Percentiles rank a stretch among this genome's conserved stretches.
Evolutionary conservation across 2,113 vertebrate genomes (phyloP).

Genomic region (Dasyurus viverrinus): DNA sequence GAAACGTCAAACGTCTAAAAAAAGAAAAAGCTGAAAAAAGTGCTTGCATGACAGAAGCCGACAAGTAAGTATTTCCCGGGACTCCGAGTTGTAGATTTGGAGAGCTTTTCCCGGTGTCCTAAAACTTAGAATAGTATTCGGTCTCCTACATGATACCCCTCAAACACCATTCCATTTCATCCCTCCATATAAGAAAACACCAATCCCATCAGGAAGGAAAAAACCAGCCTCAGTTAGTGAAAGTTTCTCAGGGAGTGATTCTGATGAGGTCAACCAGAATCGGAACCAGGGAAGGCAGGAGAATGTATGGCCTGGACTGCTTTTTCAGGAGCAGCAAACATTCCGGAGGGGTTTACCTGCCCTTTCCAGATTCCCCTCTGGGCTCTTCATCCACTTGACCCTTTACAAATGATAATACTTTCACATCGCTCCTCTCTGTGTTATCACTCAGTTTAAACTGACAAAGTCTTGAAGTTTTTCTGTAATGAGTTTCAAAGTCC

Average conservation of each 20-base stretch:
- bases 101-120: fast-evolving
- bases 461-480: not conserved
- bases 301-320: not conserved
- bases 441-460: not conserved
- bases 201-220: not conserved
- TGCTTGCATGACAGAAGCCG: conserved; percentile 83
- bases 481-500: not conserved
- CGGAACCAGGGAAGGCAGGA: not conserved
- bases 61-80: conserved; percentile 83
- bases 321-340: not conserved
- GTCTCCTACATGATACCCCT: not conserved
- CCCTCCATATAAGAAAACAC: not conserved
- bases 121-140: no score
- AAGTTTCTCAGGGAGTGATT: not conserved
- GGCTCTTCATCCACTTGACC: not conserved
- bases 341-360: not conserved
- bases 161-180: not conserved
- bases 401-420: not conserved
- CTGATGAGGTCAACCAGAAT: not conserved
- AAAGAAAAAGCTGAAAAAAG: conserved; percentile 84
- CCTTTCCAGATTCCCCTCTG: not conserved
- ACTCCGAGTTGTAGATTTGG: fast-evolving
- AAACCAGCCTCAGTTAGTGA: not conserved
- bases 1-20: conserved; percentile 87
- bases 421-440: not conserved